Evolutionary conservation across 2,113 vertebrate species (phyloP).

Genomic region (Alethe castanea): DNA sequence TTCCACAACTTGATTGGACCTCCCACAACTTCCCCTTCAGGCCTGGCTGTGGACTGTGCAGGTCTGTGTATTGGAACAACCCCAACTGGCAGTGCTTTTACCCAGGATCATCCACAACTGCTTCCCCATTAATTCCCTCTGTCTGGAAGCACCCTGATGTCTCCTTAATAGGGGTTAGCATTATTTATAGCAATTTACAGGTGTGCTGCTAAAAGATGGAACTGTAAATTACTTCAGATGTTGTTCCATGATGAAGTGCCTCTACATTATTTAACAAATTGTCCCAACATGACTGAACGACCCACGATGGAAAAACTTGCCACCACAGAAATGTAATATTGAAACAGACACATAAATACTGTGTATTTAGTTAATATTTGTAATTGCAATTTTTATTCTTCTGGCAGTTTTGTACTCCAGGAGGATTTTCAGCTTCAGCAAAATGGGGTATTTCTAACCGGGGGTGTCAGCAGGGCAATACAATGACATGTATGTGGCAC

Average conservation of each 20-base stretch:
- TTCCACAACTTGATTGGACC: background rate
- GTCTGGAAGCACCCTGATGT: conserved; percentile 2
- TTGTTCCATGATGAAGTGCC: background rate
- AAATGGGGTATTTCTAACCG: background rate
- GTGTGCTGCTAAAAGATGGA: background rate
- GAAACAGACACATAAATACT: background rate
- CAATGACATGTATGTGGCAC: background rate
- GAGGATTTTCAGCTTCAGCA: background rate
- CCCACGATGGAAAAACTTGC: background rate
- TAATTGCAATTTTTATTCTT: background rate
- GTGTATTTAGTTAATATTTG: background rate
- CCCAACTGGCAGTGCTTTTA: background rate
- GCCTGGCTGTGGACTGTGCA: background rate
- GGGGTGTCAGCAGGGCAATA: background rate
- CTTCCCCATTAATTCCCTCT: background rate
- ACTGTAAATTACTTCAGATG: background rate
- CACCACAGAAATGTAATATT: background rate
- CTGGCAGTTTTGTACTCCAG: background rate
- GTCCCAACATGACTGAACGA: background rate
- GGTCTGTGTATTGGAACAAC: background rate
- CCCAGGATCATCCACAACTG: background rate
- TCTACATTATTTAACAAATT: conserved; percentile 23
- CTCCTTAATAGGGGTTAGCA: background rate
- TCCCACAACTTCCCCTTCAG: background rate
- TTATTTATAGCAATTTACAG: conserved; percentile 27